Evolutionary conservation across 2,888 invertebrate genomes (phyloP).

Genomic region (Ophraella communa): DNA sequence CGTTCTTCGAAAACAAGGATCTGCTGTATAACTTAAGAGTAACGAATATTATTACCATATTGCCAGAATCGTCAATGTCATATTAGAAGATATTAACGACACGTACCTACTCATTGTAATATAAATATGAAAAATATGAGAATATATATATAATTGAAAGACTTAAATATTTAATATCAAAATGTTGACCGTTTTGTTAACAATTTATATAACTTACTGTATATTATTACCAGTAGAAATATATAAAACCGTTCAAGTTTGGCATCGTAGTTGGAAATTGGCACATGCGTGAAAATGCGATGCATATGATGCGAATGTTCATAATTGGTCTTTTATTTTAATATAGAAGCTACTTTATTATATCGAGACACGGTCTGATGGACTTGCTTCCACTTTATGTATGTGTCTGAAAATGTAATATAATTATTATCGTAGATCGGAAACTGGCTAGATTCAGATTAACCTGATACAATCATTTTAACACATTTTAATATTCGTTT

Average conservation of each 20-base stretch:
- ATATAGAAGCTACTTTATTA: conserved; percentile 52
- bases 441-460: conserved; percentile 26
- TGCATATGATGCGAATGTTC: conserved; percentile 53
- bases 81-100: too few relatives aligned
- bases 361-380: conserved; percentile 55
- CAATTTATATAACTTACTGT: not conserved
- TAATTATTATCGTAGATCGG: conserved; percentile 32
- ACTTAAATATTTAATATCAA: too few relatives aligned
- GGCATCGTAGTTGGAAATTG: conserved; percentile 44
- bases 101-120: too few relatives aligned
- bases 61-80: too few relatives aligned
- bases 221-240: not conserved
- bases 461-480: conserved; percentile 10
- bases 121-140: too few relatives aligned
- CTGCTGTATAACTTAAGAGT: too few relatives aligned
- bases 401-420: conserved; percentile 31
- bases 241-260: not conserved
- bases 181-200: too few relatives aligned
- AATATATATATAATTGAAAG: too few relatives aligned
- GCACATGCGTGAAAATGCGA: conserved; percentile 56
- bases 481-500: not conserved
- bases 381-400: conserved; percentile 29
- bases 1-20: too few relatives aligned
- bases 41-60: too few relatives aligned
- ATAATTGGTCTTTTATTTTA: conserved; percentile 55